Evolutionary conservation across 2,797 vertebrate genomes (phyloP).

Genomic region (Siniperca obscura): DNA sequence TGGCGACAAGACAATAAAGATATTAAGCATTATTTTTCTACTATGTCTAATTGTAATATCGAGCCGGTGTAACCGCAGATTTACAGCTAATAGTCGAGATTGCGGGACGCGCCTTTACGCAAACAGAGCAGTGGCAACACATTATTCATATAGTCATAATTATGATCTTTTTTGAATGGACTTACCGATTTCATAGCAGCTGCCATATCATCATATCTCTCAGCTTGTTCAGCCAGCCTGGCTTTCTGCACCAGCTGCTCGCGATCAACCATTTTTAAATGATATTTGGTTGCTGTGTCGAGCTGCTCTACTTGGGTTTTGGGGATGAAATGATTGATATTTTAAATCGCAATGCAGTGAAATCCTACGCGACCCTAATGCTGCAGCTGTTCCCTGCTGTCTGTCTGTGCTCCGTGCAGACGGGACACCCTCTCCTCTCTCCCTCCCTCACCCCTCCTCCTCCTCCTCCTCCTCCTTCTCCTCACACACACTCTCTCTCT

Average conservation of each 20-base stretch:
- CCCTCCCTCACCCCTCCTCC: slow-evolving; percentile 48
- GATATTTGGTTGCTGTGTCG: slow-evolving; percentile 61
- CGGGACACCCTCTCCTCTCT: slow-evolving; percentile 80
- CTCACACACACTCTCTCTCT: slow-evolving; percentile 61
- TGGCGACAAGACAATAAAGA: slow-evolving; percentile 24
- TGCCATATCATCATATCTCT: slow-evolving; percentile 99
- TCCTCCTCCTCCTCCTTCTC: slow-evolving; percentile 54
- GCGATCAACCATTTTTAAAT: slow-evolving; percentile 93
- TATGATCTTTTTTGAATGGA: slow-evolving; percentile 61
- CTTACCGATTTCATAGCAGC: slow-evolving; percentile 99
- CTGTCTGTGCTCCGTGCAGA: slow-evolving; percentile 88
- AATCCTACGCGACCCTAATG: slow-evolving; percentile 76
- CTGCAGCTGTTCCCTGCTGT: slow-evolving; percentile 90
- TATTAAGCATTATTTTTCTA: background rate
- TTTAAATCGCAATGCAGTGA: slow-evolving; percentile 82
- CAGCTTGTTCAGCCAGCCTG: slow-evolving; percentile 98
- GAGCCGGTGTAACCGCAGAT: slow-evolving; percentile 14
- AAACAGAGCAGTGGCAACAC: background rate
- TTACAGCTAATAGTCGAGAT: slow-evolving; percentile 20
- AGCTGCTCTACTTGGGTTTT: slow-evolving; percentile 61
- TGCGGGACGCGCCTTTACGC: slow-evolving; percentile 48
- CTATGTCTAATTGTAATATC: background rate
- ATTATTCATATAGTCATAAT: slow-evolving; percentile 14
- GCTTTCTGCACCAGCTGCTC: slow-evolving; percentile 99
- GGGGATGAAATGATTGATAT: slow-evolving; percentile 67